phyloP scores from a whole-genome alignment of 2,888 invertebrate genomes.

The Masnerella sp. region DNA sequence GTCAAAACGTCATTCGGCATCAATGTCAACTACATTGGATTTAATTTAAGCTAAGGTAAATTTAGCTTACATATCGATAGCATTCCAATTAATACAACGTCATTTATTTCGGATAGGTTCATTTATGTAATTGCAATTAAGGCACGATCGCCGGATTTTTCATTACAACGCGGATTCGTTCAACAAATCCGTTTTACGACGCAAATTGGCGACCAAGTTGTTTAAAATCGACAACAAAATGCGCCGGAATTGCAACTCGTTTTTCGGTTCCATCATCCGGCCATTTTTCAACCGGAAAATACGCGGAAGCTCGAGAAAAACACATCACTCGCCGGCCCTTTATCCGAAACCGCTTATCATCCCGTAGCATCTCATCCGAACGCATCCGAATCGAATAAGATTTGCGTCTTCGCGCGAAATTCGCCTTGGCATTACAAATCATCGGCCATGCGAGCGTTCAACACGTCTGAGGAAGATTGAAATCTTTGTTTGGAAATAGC shows the following conservation, averaged over 20 bases:
- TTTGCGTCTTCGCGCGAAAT: slow-evolving; percentile 49
- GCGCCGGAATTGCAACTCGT: no score
- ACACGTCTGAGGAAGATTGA: slow-evolving; percentile 59
- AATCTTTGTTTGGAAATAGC: slow-evolving; percentile 60
- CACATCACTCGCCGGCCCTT: slow-evolving; percentile 29
- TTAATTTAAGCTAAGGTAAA: not conserved
- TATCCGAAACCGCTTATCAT: slow-evolving; percentile 50
- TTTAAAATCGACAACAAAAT: no score
- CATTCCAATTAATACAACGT: slow-evolving; percentile 11
- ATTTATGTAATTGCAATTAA: slow-evolving; percentile 8
- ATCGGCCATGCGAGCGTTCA: slow-evolving; percentile 53
- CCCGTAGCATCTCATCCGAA: slow-evolving; percentile 45
- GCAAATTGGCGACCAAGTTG: no score
- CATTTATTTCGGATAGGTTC: slow-evolving; percentile 4
- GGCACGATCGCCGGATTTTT: not conserved
- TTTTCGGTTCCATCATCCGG: no score
- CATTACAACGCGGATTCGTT: no score
- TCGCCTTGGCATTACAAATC: slow-evolving; percentile 56
- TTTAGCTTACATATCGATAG: slow-evolving; percentile 7
- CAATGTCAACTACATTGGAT: not conserved
- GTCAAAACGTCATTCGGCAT: not conserved
- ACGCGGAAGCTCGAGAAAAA: slow-evolving; percentile 33
- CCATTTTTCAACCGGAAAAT: no score
- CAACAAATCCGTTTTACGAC: no score
- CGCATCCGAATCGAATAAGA: slow-evolving; percentile 53